Evolutionary conservation across 2,888 invertebrate species (phyloP).

Genomic region (Agonopterix arenella): DNA sequence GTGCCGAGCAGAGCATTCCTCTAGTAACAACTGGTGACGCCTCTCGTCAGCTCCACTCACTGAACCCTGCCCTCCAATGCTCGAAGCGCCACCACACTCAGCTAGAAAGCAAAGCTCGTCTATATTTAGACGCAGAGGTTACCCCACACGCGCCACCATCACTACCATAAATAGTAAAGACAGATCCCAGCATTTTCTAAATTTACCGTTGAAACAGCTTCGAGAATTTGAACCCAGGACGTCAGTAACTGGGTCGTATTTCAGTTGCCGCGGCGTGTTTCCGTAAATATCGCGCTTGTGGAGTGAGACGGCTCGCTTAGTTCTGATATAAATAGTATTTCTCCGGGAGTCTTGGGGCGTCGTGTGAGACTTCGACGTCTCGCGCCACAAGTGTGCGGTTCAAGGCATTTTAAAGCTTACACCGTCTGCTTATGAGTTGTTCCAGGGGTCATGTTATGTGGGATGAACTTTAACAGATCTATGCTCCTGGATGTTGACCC

Average conservation of each 20-base stretch:
- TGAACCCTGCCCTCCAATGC: not conserved
- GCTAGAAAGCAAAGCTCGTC: conserved; percentile 7
- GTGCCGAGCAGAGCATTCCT: conserved; percentile 23
- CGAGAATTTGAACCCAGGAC: conserved; percentile 5
- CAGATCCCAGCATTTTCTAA: conserved; percentile 64
- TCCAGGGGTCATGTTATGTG: too few relatives aligned
- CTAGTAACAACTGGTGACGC: conserved; percentile 17
- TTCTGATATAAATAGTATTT: not conserved
- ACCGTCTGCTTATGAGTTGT: too few relatives aligned
- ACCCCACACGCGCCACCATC: conserved; percentile 48
- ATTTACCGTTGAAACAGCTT: conserved; percentile 39
- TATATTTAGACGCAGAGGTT: conserved; percentile 32
- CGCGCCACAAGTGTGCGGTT: too few relatives aligned
- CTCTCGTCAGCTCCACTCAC: conserved; percentile 14
- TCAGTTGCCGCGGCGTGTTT: not conserved
- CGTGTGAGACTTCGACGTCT: too few relatives aligned
- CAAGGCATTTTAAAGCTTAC: too few relatives aligned
- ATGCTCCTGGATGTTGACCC: conserved; percentile 1
- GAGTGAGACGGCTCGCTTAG: not conserved
- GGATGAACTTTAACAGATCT: not conserved
- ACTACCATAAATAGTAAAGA: conserved; percentile 74
- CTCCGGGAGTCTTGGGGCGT: too few relatives aligned
- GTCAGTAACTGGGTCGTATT: not conserved
- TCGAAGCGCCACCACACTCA: not conserved
- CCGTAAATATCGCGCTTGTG: conserved; percentile 7